These are phyloP conservation scores for Anthoscopus minutus DNA, from an alignment of 2,113 vertebrate species.

Conservation along the genomic window DNA sequence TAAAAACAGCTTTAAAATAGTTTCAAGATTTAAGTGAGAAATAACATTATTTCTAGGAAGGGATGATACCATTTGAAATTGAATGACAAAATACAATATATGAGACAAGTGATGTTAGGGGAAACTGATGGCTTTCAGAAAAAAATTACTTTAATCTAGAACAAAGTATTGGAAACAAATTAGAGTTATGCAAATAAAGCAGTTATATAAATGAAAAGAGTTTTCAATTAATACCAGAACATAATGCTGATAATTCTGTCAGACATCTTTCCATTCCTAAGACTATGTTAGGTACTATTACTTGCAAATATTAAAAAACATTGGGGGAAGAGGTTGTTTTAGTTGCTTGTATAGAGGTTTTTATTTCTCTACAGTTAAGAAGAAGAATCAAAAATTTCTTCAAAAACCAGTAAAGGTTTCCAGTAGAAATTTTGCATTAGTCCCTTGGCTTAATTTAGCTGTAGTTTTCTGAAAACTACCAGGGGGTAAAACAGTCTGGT, in stretches of 20 bases:
- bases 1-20: not conserved
- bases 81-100: not conserved
- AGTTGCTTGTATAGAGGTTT: not conserved
- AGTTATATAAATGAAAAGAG: not conserved
- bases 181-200: not conserved
- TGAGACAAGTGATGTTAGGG: not conserved
- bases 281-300: not conserved
- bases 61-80: not conserved
- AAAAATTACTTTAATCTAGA: not conserved
- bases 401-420: not conserved
- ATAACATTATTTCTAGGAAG: not conserved
- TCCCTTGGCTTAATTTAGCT: not conserved
- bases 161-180: not conserved
- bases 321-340: not conserved
- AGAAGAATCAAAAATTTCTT: not conserved
- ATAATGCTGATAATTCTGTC: not conserved
- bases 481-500: not conserved
- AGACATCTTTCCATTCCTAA: not conserved
- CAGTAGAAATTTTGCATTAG: not conserved
- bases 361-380: not conserved
- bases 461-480: not conserved
- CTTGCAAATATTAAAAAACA: not conserved
- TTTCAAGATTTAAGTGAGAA: not conserved
- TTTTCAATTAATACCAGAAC: not conserved
- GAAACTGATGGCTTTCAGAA: not conserved